phyloP scores from a whole-genome alignment of 2,888 invertebrate genomes.

The Ecdyonurus torrentis region DNA sequence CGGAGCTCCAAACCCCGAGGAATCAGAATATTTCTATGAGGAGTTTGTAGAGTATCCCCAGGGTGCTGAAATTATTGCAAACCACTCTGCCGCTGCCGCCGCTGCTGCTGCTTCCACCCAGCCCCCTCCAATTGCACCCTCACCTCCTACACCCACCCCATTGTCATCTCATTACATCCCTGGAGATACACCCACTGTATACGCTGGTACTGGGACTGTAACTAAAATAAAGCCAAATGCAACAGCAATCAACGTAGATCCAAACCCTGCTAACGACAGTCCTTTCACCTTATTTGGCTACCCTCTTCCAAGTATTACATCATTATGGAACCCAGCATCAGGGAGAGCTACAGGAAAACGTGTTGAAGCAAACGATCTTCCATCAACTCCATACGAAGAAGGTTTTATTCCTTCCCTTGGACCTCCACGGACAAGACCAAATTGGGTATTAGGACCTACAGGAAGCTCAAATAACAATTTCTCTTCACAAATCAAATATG shows the following conservation, averaged over 20 bases:
- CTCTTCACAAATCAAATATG: background rate
- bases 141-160: background rate
- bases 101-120: constrained; percentile 6
- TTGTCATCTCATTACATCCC: constrained; percentile 30
- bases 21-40: background rate
- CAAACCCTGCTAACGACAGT: background rate
- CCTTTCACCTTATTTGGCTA: constrained; percentile 3
- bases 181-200: constrained; percentile 42
- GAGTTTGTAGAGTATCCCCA: constrained; percentile 1
- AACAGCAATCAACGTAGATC: background rate
- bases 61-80: background rate
- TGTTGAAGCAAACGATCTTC: background rate
- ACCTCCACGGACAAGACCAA: background rate
- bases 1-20: background rate
- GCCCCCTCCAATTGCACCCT: constrained; percentile 5
- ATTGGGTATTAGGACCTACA: background rate
- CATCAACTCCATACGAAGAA: background rate
- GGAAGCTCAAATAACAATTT: background rate
- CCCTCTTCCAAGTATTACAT: constrained; percentile 2
- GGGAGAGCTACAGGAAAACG: background rate
- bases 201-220: constrained; percentile 26
- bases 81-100: background rate
- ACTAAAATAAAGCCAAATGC: constrained; percentile 12
- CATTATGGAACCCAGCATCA: constrained; percentile 1
- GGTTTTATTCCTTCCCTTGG: background rate